Base-by-base conservation (phyloP, 1,140 invertebrate species). In the Olivierus martensii region DNA sequence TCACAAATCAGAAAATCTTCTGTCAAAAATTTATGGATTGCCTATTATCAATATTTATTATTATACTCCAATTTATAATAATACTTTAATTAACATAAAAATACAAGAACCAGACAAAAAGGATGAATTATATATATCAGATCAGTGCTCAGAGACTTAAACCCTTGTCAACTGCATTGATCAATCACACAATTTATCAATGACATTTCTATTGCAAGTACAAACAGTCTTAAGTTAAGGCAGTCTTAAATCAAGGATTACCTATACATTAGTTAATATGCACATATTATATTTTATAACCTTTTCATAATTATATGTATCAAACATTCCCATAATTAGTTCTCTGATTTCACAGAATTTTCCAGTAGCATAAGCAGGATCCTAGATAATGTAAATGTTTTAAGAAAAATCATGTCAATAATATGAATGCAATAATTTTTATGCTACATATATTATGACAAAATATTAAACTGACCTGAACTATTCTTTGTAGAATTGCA, bases 311-410 rank as follows among this genome's bases (percentile, higher is more conserved):
- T 74, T 72, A 57, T 75, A 77, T 9, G 73, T 75, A 48, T 75
- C 74, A 37, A 77, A 57, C 74, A 77, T 77, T 47, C 72, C 73
- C 56, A 70, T 59, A 46, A 75, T 64, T 5, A 75, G 62, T 49
- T 76, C 72, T 56, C 71, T 65, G 12, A 78, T 70, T 63, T 78
- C 75, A 3, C 70, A 71, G 65, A 77, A 75, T 51, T 74, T 75
- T 6, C 73, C 72, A 19, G 66, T 68, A 45, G 68, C 71, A 59
- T 75, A 75, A 0, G 69, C 67, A 4, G 75, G 73, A 55, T 76
- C 72, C 65, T 73, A 58, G 44, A 68, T 58, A 38, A n/a, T 39
- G 38, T 39, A 39, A 39, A 17, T 17, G 12, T 17, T 39, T 39
- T 17, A 39, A 12, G 17, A 12, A 39, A 39, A 39, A 12, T 39